Evolutionary conservation across 2,888 invertebrate species (phyloP).

Genomic region (Phengaris alcon): DNA sequence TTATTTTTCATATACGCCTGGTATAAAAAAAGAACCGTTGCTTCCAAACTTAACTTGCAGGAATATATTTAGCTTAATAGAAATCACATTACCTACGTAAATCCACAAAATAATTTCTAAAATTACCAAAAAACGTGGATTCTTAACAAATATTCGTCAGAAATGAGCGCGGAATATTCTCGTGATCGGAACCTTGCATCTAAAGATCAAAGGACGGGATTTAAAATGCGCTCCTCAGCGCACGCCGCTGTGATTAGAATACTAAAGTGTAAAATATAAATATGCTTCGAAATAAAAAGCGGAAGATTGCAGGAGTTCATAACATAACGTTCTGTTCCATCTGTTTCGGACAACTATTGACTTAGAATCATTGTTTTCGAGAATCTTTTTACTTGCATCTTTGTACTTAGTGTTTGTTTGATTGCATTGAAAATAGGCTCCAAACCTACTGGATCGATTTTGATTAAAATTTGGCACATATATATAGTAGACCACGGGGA

Average conservation of each 20-base stretch:
- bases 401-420: no score
- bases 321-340: not conserved
- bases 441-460: no score
- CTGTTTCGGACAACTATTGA: not conserved
- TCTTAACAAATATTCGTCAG: not conserved
- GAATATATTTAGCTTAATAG: not conserved
- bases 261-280: not conserved
- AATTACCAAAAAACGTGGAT: slow-evolving; percentile 12
- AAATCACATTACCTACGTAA: not conserved
- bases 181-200: not conserved
- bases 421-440: no score
- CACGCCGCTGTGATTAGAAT: no score
- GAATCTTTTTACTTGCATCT: no score
- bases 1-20: not conserved
- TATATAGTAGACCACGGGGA: no score
- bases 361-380: not conserved
- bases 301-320: not conserved
- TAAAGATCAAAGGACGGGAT: not conserved
- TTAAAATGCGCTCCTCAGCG: not conserved
- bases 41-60: not conserved
- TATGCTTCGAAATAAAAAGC: not conserved
- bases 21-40: not conserved
- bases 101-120: not conserved
- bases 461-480: no score
- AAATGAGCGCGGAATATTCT: not conserved